These are phyloP conservation scores for Heliocidaris tuberculata DNA, from an alignment of 35 echinoderm and acorn worm genomes.

Conservation along the genomic window DNA sequence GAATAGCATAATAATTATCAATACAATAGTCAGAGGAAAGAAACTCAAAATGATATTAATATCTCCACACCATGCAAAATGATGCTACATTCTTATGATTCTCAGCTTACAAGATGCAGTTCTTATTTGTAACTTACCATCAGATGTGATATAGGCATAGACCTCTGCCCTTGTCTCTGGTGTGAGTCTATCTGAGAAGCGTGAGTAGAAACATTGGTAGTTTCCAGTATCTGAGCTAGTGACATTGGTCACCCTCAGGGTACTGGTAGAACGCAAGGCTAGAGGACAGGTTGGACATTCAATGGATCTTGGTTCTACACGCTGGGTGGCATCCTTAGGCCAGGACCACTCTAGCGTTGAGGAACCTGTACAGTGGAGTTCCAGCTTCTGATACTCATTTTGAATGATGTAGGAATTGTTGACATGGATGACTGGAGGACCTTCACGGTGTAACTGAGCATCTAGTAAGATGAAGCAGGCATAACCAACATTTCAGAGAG, in stretches of 20 bases:
- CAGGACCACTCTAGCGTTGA: slow-evolving; percentile 72
- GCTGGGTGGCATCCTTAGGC: slow-evolving; percentile 32
- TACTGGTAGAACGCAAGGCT: slow-evolving; percentile 23
- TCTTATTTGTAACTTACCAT: not conserved
- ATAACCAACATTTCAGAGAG: no score
- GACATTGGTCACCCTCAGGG: slow-evolving; percentile 28
- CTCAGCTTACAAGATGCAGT: not conserved
- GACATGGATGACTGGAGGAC: slow-evolving; percentile 47
- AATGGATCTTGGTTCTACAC: slow-evolving; percentile 20
- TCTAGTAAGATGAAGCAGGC: not conserved
- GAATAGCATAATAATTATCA: no score
- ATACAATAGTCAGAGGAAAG: no score
- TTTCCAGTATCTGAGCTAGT: slow-evolving; percentile 48
- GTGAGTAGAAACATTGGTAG: slow-evolving; percentile 54
- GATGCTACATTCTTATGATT: no score
- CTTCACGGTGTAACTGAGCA: slow-evolving; percentile 47
- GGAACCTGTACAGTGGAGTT: slow-evolving; percentile 59
- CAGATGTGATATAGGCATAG: slow-evolving; percentile 44
- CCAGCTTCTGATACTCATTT: slow-evolving; percentile 57
- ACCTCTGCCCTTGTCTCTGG: slow-evolving; percentile 38
- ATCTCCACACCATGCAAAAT: no score
- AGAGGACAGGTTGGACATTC: slow-evolving; percentile 43
- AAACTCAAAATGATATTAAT: no score
- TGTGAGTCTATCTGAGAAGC: slow-evolving; percentile 36
- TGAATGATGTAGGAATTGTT: slow-evolving; percentile 34